Evolutionary conservation across 2,113 vertebrate species (phyloP).

Genomic region (Ctenodactylus gundi): DNA sequence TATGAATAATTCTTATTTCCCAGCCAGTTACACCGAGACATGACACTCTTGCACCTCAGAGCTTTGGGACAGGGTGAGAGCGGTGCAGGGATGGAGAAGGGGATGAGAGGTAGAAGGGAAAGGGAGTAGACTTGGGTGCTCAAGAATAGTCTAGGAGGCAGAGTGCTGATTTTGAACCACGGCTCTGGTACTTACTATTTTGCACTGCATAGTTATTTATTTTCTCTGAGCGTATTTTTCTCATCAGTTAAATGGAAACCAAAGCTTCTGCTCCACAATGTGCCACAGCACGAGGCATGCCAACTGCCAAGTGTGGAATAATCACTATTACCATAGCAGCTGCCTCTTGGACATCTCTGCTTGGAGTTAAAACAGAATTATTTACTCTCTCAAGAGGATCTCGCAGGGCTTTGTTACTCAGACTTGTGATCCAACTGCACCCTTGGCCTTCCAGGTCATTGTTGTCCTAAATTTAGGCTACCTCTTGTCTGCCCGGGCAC

Average conservation of each 20-base stretch:
- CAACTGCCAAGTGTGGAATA: neutral
- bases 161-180: neutral
- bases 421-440: neutral
- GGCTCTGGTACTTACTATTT: neutral
- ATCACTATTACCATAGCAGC: neutral
- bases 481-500: neutral
- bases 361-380: neutral
- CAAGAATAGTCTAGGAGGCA: neutral
- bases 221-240: neutral
- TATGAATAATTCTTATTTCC: neutral
- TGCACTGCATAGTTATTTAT: neutral
- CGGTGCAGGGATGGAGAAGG: neutral
- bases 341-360: neutral
- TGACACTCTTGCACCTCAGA: too few species aligned
- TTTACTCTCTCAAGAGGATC: neutral
- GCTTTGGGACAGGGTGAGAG: neutral
- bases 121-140: neutral
- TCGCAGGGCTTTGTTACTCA: neutral
- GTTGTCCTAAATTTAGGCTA: neutral
- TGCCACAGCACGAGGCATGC: neutral
- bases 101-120: neutral
- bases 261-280: neutral
- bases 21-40: neutral
- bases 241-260: neutral
- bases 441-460: neutral